Base-by-base conservation (phyloP, 1,140 invertebrate genomes). In the Leptinotarsa defecta region DNA sequence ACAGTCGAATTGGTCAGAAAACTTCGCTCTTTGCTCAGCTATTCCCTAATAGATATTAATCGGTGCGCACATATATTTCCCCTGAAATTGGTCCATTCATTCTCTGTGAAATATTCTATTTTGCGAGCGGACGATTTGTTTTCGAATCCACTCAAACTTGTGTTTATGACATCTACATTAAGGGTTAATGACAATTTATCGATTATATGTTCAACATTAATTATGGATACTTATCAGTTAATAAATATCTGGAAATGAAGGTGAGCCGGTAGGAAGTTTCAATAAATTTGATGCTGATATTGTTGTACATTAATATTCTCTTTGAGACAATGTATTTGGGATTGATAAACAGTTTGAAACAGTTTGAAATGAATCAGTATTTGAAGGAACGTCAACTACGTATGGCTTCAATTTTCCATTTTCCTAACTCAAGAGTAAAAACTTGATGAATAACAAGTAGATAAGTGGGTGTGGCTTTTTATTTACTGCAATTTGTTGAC, bases 11-110 rank as follows among this genome's bases (percentile, higher is more conserved):
- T 6, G 15, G 52, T 57, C n/a, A 19, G 52, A 57, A 57, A 57
- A 57, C 27, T 34, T 8, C 8, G 34, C 34, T 43, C 52, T 57
- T 57, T 57, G 52, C 52, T 57, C 52, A 57, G 13, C 52, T 4
- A 57, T 57, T 57, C n/a, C 52, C 52, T 57, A 57, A 57, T 57
- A n/a, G 52, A 57, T 57, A 57, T 57, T 57, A 57, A 57, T 57
- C 52, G 52, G 52, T 57, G n/a, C 3, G 52, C 52, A 57, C 52
- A 57, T 57, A 57, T 19, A 57, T 57, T 57, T 57, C 52, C 13
- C n/a, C 17, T 19, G 5, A 57, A 57, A 57, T 57, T 57, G 15
- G 52, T 57, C 52, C 52, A 17, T 57, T 57, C n/a, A 57, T 57
- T 57, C 52, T 57, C 15, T 57, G 52, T 57, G 52, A 57, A 57